Conservation (phyloP, 2,797 vertebrate genomes). For the Enteromius viviparus region DNA sequence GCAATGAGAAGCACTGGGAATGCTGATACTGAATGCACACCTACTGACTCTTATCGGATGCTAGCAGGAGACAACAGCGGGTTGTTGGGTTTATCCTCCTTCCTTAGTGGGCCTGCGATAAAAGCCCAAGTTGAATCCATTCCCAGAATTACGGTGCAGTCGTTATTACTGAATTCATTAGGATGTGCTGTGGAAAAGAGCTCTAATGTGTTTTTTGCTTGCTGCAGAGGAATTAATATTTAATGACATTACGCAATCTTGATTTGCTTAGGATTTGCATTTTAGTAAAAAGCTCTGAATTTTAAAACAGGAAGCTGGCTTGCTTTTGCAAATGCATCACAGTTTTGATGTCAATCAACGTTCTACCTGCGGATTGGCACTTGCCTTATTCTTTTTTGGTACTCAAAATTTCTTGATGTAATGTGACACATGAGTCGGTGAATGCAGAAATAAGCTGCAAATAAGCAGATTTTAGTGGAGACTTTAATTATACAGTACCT, state of each 20-base stretch:
- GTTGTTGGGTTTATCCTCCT: slow-evolving; percentile 39
- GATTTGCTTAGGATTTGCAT: slow-evolving; percentile 44
- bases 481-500: not conserved
- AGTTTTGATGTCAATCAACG: not conserved
- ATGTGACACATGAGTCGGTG: not conserved
- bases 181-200: slow-evolving; percentile 27
- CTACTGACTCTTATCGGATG: slow-evolving; percentile 37
- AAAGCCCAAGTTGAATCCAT: slow-evolving; percentile 39
- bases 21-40: slow-evolving; percentile 8
- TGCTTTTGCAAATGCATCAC: not conserved
- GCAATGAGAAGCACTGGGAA: slow-evolving; percentile 33
- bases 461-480: not conserved
- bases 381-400: not conserved
- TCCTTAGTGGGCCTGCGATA: slow-evolving; percentile 39
- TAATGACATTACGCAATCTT: slow-evolving; percentile 39
- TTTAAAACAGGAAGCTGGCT: slow-evolving; percentile 10
- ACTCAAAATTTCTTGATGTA: not conserved
- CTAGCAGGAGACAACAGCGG: slow-evolving; percentile 37
- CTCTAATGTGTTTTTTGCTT: slow-evolving; percentile 46
- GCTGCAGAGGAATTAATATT: slow-evolving; percentile 55
- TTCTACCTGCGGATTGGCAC: slow-evolving; percentile 5
- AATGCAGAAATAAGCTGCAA: slow-evolving; percentile 1
- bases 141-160: slow-evolving; percentile 32
- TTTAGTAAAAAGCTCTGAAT: slow-evolving; percentile 47
- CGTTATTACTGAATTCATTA: slow-evolving; percentile 41